A percentile compares a stretch with the other conserved stretches of the same genome.
These are phyloP conservation scores for Semotilus atromaculatus DNA, from an alignment of 2,797 vertebrate species.

Conservation along the genomic window DNA sequence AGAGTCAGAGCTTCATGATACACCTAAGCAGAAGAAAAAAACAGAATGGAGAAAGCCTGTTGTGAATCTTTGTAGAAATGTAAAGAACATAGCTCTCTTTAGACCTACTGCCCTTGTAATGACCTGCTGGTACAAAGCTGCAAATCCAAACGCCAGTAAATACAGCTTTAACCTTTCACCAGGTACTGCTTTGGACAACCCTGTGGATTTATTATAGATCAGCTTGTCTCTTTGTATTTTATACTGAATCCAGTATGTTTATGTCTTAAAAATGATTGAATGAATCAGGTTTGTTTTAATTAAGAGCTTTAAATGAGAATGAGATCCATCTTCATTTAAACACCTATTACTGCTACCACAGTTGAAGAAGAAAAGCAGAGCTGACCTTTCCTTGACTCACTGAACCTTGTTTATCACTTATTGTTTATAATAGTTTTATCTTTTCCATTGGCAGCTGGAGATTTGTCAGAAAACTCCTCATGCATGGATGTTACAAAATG, in stretches of 20 bases:
- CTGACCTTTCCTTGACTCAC: conserved; percentile 2
- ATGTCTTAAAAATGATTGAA: neutral
- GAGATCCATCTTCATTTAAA: neutral
- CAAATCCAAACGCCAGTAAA: neutral
- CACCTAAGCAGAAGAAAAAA: neutral
- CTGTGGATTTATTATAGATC: neutral
- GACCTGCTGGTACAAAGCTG: too few relatives aligned
- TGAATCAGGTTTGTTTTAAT: neutral
- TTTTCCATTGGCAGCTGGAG: neutral
- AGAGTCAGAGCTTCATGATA: neutral
- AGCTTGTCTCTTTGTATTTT: neutral
- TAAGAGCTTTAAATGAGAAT: neutral
- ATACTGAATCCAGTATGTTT: neutral
- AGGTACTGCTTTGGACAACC: neutral
- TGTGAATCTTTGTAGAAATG: neutral
- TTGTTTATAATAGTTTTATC: conserved; percentile 25
- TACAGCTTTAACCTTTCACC: neutral
- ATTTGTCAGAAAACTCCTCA: neutral
- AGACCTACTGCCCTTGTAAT: neutral
- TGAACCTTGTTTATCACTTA: neutral
- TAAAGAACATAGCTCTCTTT: neutral
- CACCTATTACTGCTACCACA: neutral
- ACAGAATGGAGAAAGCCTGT: neutral
- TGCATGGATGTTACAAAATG: neutral
- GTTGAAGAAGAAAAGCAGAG: conserved; percentile 15